phyloP scores from a whole-genome alignment of 2,888 invertebrate genomes.

The Sialis fuliginosa region DNA sequence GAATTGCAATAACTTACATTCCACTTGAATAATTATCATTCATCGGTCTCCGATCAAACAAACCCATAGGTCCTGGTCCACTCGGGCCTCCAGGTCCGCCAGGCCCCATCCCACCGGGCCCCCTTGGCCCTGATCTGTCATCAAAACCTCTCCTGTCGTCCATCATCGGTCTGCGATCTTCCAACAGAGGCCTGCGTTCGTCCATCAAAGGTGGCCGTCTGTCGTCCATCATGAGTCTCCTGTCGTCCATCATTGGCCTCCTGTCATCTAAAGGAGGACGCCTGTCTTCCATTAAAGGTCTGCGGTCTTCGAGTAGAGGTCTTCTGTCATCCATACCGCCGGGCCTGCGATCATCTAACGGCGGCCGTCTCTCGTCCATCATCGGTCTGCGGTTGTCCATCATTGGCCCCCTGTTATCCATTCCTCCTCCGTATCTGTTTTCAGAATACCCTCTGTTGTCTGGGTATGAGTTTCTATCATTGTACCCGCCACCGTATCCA shows the following conservation, averaged over 20 bases:
- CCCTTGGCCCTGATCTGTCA: constrained; percentile 3
- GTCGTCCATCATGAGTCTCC: constrained; percentile 6
- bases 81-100: too few relatives aligned
- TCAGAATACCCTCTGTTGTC: constrained; percentile 15
- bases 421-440: constrained; percentile 2
- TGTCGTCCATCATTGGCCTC: constrained; percentile 1
- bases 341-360: constrained; percentile 4
- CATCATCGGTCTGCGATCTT: constrained; percentile 16
- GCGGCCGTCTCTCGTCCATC: constrained; percentile 2
- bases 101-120: constrained; percentile 6
- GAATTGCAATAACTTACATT: background rate
- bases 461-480: constrained; percentile 4
- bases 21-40: background rate
- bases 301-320: background rate
- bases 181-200: constrained; percentile 9
- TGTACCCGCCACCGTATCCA: constrained; percentile 11
- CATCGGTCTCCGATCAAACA: background rate
- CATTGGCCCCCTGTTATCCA: constrained; percentile 14
- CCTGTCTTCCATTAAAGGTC: constrained; percentile 4
- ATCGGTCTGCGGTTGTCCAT: constrained; percentile 17
- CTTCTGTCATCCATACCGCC: constrained; percentile 5
- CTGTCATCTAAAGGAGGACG: background rate
- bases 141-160: constrained; percentile 7
- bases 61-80: constrained; percentile 1
- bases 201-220: constrained; percentile 7